Conservation (phyloP, 2,113 vertebrate species). For the Aphyosemion australe region DNA sequence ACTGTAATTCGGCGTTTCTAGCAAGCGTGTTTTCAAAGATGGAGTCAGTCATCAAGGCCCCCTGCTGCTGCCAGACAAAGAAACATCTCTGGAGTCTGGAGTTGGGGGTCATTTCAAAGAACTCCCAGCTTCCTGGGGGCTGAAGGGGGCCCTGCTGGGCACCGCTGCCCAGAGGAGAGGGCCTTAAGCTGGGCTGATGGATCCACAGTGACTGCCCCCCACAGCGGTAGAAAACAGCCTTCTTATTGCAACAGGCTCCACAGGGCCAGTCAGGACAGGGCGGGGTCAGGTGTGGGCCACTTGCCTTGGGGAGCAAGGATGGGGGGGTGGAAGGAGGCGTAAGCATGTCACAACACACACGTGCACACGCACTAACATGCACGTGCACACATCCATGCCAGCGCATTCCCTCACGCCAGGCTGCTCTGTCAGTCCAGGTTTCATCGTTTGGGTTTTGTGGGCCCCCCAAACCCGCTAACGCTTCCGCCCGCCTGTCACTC, state of each 20-base stretch:
- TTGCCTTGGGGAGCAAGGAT: constrained; percentile 51
- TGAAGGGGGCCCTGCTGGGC: constrained; percentile 65
- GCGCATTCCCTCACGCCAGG: constrained; percentile 50
- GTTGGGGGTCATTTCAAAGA: constrained; percentile 73
- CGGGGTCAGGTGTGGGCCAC: constrained; percentile 75
- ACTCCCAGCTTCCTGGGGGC: constrained; percentile 46
- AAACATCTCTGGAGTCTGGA: constrained; percentile 59
- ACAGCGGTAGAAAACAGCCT: constrained; percentile 58
- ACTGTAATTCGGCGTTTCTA: constrained; percentile 56
- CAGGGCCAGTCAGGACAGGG: constrained; percentile 60
- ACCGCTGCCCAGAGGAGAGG: constrained; percentile 66
- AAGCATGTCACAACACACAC: constrained; percentile 54
- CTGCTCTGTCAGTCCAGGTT: constrained; percentile 56
- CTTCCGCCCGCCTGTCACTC: constrained; percentile 31
- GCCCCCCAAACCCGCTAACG: constrained; percentile 17
- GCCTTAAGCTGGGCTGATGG: constrained; percentile 71
- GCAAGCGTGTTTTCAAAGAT: constrained; percentile 71
- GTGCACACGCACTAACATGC: constrained; percentile 19
- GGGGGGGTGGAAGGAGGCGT: constrained; percentile 36
- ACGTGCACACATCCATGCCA: constrained; percentile 7
- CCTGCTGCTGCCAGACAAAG: constrained; percentile 61
- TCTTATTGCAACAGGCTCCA: constrained; percentile 51
- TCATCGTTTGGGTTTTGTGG: constrained; percentile 34
- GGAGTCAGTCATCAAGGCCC: constrained; percentile 71
- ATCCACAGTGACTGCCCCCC: constrained; percentile 75